Evolutionary conservation across 1,140 invertebrate species (phyloP), one percentile per base, ranked within the genome.

Genomic region (Scaptomyza graminum): DNA sequence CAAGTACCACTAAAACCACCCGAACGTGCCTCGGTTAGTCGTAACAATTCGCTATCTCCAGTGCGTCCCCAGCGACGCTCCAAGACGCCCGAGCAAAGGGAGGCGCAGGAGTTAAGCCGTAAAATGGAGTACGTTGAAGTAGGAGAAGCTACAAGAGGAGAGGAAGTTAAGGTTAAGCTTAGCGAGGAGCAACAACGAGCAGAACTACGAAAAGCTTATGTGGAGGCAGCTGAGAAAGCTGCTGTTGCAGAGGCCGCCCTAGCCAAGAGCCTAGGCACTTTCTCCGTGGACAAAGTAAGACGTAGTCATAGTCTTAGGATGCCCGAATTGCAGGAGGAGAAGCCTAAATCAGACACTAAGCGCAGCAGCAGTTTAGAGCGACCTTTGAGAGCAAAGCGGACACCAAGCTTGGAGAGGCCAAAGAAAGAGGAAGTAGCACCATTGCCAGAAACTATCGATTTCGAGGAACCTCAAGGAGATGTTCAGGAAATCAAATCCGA

Each of bases 31-130:
- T 71, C 79, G 0, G 90, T 75, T 0, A 89, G 79, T 39, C 68
- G 84, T 0, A 89, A 89, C 34, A 89, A 49, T 50, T 89, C 84
- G 0, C 15, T 91, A 9, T 91, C 90, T 0, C 90, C 90, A 0
- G 84, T 91, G 9, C 59, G 90, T 12, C 90, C 90, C 0, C 77
- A 90, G 39, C 50, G 90, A 8, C 83, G 90, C 44, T 91, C 90
- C 9, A 91, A 80, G 65, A 91, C 90, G 0, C 90, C 90, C 0
- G 90, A 91, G 31, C 87, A 88, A 13, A 64, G 82, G 4, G 60
- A 64, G 11, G 56, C 46, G 5, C 43, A 44, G 16, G 44, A 69
- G 44, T 34, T 68, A 41, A 61, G 49, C 4, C 81, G 66, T 11
- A 81, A 81, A 28, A 47, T 54, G 5, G 59, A 89, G 28, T 88